Percentiles rank a stretch among this genome's conserved stretches.
phyloP scores from a whole-genome alignment of 2,797 vertebrate genomes.

The Sebastes minor region DNA sequence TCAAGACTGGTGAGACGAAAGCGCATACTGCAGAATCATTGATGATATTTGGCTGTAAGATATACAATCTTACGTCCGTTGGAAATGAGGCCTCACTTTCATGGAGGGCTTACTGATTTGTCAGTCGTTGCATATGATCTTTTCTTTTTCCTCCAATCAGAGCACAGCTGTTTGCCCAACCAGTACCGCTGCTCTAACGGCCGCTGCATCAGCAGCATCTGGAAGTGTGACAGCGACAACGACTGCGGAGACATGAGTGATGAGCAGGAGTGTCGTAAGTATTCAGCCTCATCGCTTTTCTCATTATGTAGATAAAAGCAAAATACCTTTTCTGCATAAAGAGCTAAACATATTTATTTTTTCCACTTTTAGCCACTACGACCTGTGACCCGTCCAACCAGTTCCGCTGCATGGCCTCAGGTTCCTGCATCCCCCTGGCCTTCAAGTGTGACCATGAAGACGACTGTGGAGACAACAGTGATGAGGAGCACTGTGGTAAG shows the following conservation, averaged over 20 bases:
- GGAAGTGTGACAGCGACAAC: constrained; percentile 97
- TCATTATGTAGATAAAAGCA: neutral
- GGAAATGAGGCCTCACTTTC: neutral
- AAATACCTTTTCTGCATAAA: neutral
- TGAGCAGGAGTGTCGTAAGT: constrained; percentile 95
- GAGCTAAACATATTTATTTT: neutral
- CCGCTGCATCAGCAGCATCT: constrained; percentile 97
- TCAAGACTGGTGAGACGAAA: constrained; percentile 85
- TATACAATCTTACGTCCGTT: neutral
- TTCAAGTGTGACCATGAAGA: constrained; percentile 98
- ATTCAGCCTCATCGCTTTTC: neutral
- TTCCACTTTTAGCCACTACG: constrained; percentile 85
- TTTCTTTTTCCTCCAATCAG: constrained; percentile 68
- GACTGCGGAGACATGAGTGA: constrained; percentile 99
- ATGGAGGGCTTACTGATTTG: neutral
- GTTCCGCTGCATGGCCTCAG: constrained; percentile 92
- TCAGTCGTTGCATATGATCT: neutral
- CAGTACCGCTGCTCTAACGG: constrained; percentile 96
- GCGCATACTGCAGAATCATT: neutral
- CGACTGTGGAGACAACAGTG: constrained; percentile 97
- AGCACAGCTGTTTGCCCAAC: constrained; percentile 91
- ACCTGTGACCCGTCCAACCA: constrained; percentile 90
- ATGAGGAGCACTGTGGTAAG: constrained; percentile 94
- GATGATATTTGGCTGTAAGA: neutral
- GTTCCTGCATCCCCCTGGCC: constrained; percentile 94